Evolutionary conservation across 2,888 invertebrate species (phyloP).

Genomic region (Flabesymbios commensalis): DNA sequence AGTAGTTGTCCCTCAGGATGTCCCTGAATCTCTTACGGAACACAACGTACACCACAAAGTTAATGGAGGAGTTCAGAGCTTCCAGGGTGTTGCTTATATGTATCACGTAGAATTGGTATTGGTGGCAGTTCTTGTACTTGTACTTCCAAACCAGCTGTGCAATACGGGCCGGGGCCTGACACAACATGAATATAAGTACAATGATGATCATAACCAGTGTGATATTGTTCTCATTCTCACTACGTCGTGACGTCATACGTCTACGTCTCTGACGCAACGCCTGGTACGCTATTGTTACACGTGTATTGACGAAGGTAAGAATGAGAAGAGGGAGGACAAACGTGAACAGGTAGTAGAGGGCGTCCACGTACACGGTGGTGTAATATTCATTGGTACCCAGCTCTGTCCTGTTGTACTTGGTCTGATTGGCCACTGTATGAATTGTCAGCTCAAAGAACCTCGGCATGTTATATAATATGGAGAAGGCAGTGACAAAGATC

Average conservation of each 20-base stretch:
- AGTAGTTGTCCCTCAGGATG: constrained; percentile 5
- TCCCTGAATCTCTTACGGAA: constrained; percentile 32
- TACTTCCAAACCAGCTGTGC: constrained; percentile 27
- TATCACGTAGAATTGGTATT: constrained; percentile 29
- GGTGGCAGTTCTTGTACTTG: constrained; percentile 19
- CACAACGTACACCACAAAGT: constrained; percentile 33
- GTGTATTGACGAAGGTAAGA: constrained; percentile 30
- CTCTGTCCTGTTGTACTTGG: constrained; percentile 21
- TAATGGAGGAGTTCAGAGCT: constrained; percentile 35
- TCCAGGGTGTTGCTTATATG: constrained; percentile 35
- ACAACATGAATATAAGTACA: constrained; percentile 35
- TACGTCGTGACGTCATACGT: constrained; percentile 21
- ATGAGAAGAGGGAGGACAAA: constrained; percentile 34
- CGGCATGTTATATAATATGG: constrained; percentile 31
- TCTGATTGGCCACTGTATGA: background rate
- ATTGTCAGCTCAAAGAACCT: constrained; percentile 32
- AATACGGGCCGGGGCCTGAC: constrained; percentile 33
- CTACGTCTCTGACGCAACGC: constrained; percentile 23
- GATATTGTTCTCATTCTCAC: constrained; percentile 34
- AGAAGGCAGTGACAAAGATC: constrained; percentile 25
- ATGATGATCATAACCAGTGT: constrained; percentile 38
- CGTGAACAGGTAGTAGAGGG: constrained; percentile 31
- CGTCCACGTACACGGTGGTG: constrained; percentile 28
- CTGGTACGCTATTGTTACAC: constrained; percentile 33
- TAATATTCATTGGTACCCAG: constrained; percentile 22